Evolutionary conservation across 2,888 invertebrate species (phyloP).

Genomic region (Heteropelma amictum): DNA sequence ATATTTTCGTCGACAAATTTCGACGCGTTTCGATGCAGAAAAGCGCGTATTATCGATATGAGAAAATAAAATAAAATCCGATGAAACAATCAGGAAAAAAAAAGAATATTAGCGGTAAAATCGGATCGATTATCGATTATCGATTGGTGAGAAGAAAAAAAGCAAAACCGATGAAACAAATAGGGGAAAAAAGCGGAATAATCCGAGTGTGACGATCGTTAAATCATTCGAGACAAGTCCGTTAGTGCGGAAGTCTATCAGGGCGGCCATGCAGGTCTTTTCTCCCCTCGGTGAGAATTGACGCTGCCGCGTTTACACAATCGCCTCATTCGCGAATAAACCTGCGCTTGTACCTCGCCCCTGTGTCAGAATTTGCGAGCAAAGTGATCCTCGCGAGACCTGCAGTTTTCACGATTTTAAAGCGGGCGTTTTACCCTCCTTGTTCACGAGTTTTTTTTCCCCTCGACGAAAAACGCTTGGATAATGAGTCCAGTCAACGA

Average conservation of each 20-base stretch:
- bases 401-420: conserved; percentile 40
- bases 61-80: conserved; percentile 1
- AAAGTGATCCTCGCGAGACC: conserved; percentile 28
- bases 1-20: conserved; percentile 31
- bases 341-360: not conserved
- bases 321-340: conserved; percentile 26
- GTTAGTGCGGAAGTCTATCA: conserved; percentile 58
- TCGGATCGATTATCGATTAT: too few relatives aligned
- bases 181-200: conserved; percentile 23
- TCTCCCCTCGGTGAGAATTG: conserved; percentile 24
- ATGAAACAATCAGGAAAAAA: conserved; percentile 28
- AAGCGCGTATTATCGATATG: conserved; percentile 57
- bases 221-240: conserved; percentile 65
- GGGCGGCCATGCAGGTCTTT: conserved; percentile 35
- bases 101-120: too few relatives aligned
- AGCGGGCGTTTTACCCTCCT: not conserved
- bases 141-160: too few relatives aligned
- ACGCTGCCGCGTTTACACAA: conserved; percentile 54
- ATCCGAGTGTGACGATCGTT: conserved; percentile 61
- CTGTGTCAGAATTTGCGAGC: conserved; percentile 21
- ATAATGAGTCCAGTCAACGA: conserved; percentile 52
- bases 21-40: conserved; percentile 48
- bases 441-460: not conserved
- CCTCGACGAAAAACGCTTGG: not conserved
- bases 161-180: conserved; percentile 26